Conservation (phyloP, 2,797 vertebrate species). For the Anabas testudineus region DNA sequence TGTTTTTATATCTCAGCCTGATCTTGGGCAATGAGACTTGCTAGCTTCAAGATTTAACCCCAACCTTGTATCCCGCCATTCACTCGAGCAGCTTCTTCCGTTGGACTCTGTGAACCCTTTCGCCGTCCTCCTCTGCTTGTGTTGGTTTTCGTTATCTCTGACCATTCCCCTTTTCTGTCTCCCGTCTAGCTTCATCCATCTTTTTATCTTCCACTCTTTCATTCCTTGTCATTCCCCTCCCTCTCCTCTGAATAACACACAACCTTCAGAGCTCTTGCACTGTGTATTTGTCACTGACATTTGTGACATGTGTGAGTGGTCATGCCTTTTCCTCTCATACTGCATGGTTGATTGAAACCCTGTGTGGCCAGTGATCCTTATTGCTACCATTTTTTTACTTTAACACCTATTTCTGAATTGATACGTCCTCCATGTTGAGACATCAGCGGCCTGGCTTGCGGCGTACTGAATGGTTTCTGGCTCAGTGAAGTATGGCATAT, state of each 20-base stretch:
- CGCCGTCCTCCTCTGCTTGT: conserved; percentile 37
- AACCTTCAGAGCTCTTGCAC: conserved; percentile 41
- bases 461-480: background rate
- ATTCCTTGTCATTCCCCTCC: conserved; percentile 50
- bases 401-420: conserved; percentile 46
- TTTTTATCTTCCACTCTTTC: conserved; percentile 63
- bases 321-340: conserved; percentile 36
- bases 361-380: conserved; percentile 61
- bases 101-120: conserved; percentile 45
- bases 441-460: conserved; percentile 21
- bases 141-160: conserved; percentile 63
- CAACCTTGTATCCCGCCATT: conserved; percentile 21
- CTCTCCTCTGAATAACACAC: conserved; percentile 48
- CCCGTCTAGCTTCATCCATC: conserved; percentile 51
- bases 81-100: conserved; percentile 13
- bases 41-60: conserved; percentile 28
- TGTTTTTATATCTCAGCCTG: conserved; percentile 30
- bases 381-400: conserved; percentile 52
- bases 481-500: conserved; percentile 1
- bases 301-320: conserved; percentile 49
- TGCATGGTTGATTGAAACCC: conserved; percentile 58
- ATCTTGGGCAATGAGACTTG: conserved; percentile 19
- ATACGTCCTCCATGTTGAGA: conserved; percentile 37
- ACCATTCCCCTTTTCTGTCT: conserved; percentile 36
- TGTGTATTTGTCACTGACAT: conserved; percentile 62